phyloP scores from a whole-genome alignment of 2,113 vertebrate genomes.

The Physeter macrocephalus region DNA sequence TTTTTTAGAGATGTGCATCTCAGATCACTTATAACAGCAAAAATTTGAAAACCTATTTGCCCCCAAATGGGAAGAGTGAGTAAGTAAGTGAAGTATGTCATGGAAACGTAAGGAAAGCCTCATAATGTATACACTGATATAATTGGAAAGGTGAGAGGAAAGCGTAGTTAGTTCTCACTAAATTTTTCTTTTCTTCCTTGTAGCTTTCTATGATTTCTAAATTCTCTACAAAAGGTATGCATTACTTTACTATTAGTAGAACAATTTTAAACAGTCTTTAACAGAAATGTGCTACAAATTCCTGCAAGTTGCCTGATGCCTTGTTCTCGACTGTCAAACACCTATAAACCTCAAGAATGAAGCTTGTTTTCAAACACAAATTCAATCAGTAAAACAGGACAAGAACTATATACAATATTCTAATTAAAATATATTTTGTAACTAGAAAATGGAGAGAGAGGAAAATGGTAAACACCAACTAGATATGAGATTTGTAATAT shows the following conservation, averaged over 20 bases:
- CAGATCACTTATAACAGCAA: neutral
- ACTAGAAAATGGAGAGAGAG: neutral
- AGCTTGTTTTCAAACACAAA: neutral
- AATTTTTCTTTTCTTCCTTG: neutral
- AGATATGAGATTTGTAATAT: neutral
- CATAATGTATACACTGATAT: accelerated
- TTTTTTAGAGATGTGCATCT: neutral
- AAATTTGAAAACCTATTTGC: neutral
- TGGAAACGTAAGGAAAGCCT: neutral
- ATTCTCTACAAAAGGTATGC: neutral
- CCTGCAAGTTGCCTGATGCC: neutral
- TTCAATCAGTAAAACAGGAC: neutral
- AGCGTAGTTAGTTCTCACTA: neutral
- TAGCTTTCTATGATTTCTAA: neutral
- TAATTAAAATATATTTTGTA: neutral
- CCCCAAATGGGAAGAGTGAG: neutral
- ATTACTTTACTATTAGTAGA: neutral
- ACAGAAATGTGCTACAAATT: neutral
- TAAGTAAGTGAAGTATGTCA: neutral
- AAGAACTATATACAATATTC: neutral
- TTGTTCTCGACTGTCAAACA: neutral
- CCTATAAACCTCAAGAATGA: neutral
- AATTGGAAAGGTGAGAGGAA: neutral
- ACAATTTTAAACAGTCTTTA: neutral
- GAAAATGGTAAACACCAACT: neutral